Evolutionary conservation across 1,140 invertebrate species (phyloP).

Genomic region (Cotesia typhae): DNA sequence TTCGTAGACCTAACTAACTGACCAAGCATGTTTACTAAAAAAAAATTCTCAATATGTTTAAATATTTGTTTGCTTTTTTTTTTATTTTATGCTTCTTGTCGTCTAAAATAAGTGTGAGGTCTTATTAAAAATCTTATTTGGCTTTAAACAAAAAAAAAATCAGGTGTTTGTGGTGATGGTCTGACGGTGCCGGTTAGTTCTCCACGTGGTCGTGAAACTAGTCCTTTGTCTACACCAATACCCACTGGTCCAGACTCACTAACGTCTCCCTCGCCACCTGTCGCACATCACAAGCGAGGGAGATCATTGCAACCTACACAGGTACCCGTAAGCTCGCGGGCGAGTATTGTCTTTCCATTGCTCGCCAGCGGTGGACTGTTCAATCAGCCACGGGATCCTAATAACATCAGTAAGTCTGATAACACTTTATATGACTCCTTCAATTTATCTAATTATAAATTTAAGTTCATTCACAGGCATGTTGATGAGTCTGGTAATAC

Average conservation of each 20-base stretch:
- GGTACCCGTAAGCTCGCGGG: constrained; percentile 75
- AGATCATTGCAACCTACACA: constrained; percentile 71
- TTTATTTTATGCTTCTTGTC: not conserved
- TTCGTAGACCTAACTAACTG: too few species aligned
- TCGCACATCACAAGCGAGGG: constrained; percentile 55
- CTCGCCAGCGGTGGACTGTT: constrained; percentile 66
- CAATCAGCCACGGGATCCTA: constrained; percentile 59
- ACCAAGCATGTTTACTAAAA: too few species aligned
- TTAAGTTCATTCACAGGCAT: too few species aligned
- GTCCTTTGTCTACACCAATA: constrained; percentile 56
- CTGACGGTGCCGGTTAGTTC: constrained; percentile 62
- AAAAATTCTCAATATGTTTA: too few species aligned
- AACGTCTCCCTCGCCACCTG: constrained; percentile 59
- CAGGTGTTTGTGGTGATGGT: constrained; percentile 62
- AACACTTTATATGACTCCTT: not conserved
- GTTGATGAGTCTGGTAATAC: too few species aligned
- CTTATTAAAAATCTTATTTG: constrained; percentile 36
- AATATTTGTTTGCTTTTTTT: constrained; percentile 6
- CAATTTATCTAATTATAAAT: not conserved
- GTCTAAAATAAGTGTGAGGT: not conserved
- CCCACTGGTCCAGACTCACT: constrained; percentile 56
- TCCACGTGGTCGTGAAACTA: constrained; percentile 56
- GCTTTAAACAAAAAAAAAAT: constrained; percentile 49
- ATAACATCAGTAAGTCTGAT: constrained; percentile 64
- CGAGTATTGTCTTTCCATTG: constrained; percentile 80